Evolutionary conservation across 2,113 vertebrate genomes (phyloP).

Genomic region (Rhizomys pruinosus): DNA sequence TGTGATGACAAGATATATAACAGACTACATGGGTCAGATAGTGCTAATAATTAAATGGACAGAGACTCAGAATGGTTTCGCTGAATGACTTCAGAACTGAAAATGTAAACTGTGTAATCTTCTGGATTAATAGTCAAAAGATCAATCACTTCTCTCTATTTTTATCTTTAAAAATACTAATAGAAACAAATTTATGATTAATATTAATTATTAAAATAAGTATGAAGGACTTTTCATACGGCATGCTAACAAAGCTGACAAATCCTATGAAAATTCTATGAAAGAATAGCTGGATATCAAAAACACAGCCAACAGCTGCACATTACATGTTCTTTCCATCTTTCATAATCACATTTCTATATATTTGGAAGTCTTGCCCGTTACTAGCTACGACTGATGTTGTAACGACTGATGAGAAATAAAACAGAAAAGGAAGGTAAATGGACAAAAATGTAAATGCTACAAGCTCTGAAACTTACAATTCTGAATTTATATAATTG

Average conservation of each 20-base stretch:
- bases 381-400: no score
- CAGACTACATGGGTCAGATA: neutral
- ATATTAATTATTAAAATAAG: constrained; percentile 13
- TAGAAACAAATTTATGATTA: constrained; percentile 29
- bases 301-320: neutral
- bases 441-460: neutral
- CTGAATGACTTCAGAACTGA: neutral
- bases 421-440: constrained; percentile 12
- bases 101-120: constrained; percentile 21
- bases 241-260: neutral
- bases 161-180: constrained; percentile 23
- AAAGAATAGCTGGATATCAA: neutral
- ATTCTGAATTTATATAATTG: neutral
- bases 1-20: constrained; percentile 73
- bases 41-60: neutral
- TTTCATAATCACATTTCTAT: neutral
- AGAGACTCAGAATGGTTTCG: neutral
- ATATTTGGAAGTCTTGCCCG: neutral
- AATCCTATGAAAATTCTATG: constrained; percentile 17
- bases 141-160: constrained; percentile 27
- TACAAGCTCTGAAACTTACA: neutral
- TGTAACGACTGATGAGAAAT: neutral
- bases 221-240: neutral
- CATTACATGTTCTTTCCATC: neutral
- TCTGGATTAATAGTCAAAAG: neutral